phyloP scores from a whole-genome alignment of 2,888 invertebrate genomes.

The Enchytraeus crypticus region DNA sequence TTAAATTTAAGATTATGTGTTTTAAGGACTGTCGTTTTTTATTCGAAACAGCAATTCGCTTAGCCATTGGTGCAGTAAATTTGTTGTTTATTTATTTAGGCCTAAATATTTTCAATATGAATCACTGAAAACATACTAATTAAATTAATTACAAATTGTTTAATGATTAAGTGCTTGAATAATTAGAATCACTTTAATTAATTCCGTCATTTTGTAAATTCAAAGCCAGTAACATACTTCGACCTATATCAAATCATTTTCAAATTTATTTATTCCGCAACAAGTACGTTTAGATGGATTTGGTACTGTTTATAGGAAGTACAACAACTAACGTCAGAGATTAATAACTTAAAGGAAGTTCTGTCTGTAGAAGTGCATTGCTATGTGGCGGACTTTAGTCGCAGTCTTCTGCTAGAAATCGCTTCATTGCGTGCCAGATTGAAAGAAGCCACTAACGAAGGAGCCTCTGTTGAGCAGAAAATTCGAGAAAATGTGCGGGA shows the following conservation, averaged over 20 bases:
- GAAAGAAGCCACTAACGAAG: conserved; percentile 39
- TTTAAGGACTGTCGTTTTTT: not conserved
- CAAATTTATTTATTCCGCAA: too few relatives aligned
- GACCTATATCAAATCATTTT: too few relatives aligned
- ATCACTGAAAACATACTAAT: too few relatives aligned
- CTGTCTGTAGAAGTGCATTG: conserved; percentile 43
- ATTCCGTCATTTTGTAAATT: too few relatives aligned
- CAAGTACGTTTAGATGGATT: not conserved
- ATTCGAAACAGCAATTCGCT: too few relatives aligned
- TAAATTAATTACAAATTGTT: too few relatives aligned
- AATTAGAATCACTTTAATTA: too few relatives aligned
- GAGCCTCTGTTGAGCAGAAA: conserved; percentile 36
- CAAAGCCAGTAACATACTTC: too few relatives aligned
- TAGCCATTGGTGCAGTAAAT: too few relatives aligned
- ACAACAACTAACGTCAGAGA: conserved; percentile 37
- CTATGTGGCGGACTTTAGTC: conserved; percentile 41
- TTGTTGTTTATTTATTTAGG: too few relatives aligned
- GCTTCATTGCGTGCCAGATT: conserved; percentile 45
- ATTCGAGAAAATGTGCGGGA: conserved; percentile 40
- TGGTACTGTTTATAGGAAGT: conserved; percentile 32
- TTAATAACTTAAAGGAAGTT: conserved; percentile 33
- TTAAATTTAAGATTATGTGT: not conserved
- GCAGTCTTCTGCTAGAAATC: conserved; percentile 41
- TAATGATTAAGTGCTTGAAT: too few relatives aligned
- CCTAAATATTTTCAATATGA: too few relatives aligned